Conservation (phyloP, 1,140 invertebrate genomes). For the Plodia interpunctella region DNA sequence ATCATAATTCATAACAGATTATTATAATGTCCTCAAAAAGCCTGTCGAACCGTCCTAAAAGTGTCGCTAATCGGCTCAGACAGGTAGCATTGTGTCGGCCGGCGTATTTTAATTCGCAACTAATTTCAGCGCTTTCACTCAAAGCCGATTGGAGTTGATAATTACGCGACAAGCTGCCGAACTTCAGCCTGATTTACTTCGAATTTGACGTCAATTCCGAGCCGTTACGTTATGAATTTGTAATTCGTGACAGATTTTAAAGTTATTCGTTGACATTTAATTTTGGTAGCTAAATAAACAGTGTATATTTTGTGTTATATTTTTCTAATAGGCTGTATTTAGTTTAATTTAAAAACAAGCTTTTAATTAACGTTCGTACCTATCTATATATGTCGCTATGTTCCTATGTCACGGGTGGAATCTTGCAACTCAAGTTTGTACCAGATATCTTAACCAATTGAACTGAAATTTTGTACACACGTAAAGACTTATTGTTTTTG, state of each 20-base stretch:
- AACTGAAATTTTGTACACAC: no score
- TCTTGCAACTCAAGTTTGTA: no score
- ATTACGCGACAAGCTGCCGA: conserved; percentile 30
- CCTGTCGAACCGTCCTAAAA: not conserved
- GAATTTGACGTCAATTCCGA: not conserved
- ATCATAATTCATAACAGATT: conserved; percentile 1
- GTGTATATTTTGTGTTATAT: no score
- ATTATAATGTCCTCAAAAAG: not conserved
- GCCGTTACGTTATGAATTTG: not conserved
- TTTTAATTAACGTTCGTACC: no score
- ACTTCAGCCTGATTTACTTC: conserved; percentile 2
- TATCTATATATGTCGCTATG: no score
- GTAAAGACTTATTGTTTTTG: no score
- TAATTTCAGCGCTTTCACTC: conserved; percentile 52
- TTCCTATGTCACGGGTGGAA: no score
- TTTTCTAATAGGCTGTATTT: no score
- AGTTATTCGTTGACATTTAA: no score
- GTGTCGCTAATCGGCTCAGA: conserved; percentile 11
- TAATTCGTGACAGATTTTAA: not conserved
- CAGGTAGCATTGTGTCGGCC: not conserved
- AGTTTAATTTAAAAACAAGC: no score
- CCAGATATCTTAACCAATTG: no score
- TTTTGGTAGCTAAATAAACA: no score
- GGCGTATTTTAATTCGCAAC: conserved; percentile 55
- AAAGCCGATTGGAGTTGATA: conserved; percentile 62